Base-by-base conservation (phyloP, 2,888 invertebrate species). In the Caenorhabditis japonica region DNA sequence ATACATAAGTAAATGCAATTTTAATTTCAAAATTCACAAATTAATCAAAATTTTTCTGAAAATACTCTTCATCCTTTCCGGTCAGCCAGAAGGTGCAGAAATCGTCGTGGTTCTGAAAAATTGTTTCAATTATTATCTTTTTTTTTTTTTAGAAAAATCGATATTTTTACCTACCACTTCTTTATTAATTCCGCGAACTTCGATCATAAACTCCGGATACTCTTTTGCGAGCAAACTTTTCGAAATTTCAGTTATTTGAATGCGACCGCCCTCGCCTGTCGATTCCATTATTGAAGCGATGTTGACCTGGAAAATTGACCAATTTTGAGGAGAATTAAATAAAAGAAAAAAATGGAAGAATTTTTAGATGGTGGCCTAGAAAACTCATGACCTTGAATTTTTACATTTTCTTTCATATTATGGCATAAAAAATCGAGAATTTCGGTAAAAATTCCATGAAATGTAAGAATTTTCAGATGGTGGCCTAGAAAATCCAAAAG, bases 271-370 rank as follows among this genome's bases (percentile, higher is more conserved):
- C 21, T 74, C 72, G 15, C 81, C 81, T 41, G 74, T 59, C 5
- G 73, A 72, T 51, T 81, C 81, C 81, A 81, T 78, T 4, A 71
- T 58, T 13, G 75, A 58, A 0, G 81, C 81, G 12, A 78, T 62
- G 27, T 77, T 81, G 5, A 81, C 80, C 79, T 79, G 33, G 21
- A 61, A 19, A n/a, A 13, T n/a, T n/a, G n/a, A n/a, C n/a, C n/a
- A n/a, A n/a, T n/a, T n/a, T n/a, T n/a, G n/a, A n/a, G n/a, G n/a
- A n/a, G n/a, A n/a, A n/a, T n/a, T n/a, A n/a, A n/a, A n/a, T n/a
- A n/a, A n/a, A n/a, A n/a, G n/a, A n/a, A n/a, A n/a, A n/a, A n/a
- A n/a, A n/a, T n/a, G n/a, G n/a, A n/a, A n/a, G n/a, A n/a, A n/a
- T n/a, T n/a, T n/a, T n/a, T n/a, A n/a, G n/a, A n/a, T n/a, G 38